phyloP scores from a whole-genome alignment of 2,113 vertebrate species.

The Alaudala cheleensis region DNA sequence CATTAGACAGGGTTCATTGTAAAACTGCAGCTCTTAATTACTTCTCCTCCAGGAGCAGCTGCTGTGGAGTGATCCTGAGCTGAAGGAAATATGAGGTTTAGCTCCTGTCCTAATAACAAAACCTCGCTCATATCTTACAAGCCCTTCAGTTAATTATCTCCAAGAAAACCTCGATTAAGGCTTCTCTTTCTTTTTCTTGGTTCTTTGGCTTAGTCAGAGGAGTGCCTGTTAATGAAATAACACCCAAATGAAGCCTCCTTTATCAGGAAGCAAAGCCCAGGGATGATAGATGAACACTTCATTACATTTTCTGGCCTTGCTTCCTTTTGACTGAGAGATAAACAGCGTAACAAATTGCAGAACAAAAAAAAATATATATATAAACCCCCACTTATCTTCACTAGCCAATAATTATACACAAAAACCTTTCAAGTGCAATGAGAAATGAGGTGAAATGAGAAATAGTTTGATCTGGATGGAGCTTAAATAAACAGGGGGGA shows the following conservation, averaged over 20 bases:
- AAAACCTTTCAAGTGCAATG: neutral
- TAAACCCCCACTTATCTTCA: neutral
- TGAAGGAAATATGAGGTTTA: neutral
- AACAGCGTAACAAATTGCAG: neutral
- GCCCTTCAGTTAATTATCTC: neutral
- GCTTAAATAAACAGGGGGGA: neutral
- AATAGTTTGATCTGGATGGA: neutral
- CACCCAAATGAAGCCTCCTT: neutral
- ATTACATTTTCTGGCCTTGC: neutral
- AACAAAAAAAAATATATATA: neutral
- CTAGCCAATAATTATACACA: constrained; percentile 4
- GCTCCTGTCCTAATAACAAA: neutral
- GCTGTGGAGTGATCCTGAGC: neutral
- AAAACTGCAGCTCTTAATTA: neutral
- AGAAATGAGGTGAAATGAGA: constrained; percentile 15
- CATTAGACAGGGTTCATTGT: neutral
- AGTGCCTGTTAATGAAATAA: neutral
- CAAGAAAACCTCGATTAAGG: neutral
- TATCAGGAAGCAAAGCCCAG: neutral
- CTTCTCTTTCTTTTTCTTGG: neutral
- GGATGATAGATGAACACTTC: neutral
- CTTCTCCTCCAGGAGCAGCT: neutral
- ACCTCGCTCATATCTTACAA: neutral
- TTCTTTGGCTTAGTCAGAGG: neutral
- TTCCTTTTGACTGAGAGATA: neutral